These are phyloP conservation scores for Liopterus haemorrhoidalis DNA, from an alignment of 2,888 invertebrate species.

Conservation along the genomic window DNA sequence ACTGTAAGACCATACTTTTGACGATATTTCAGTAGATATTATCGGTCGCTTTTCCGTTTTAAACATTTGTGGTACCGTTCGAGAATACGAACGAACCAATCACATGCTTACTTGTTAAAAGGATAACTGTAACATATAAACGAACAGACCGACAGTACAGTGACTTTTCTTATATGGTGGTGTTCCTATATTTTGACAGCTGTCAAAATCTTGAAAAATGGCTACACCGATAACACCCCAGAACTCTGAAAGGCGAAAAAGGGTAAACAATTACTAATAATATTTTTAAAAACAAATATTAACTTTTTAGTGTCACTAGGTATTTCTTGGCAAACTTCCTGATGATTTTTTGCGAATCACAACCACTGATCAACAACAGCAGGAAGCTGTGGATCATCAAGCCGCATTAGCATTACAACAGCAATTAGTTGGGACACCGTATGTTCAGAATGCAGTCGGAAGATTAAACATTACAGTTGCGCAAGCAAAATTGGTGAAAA, in stretches of 20 bases:
- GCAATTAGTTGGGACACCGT: slow-evolving; percentile 51
- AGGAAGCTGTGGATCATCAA: slow-evolving; percentile 72
- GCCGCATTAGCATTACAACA: slow-evolving; percentile 68
- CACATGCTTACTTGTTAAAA: no score
- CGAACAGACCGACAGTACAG: no score
- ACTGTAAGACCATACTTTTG: no score
- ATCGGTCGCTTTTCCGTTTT: no score
- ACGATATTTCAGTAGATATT: no score
- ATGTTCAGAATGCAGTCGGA: slow-evolving; percentile 54
- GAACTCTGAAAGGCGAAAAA: slow-evolving; percentile 49
- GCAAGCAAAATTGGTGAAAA: slow-evolving; percentile 88
- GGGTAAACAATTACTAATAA: no score
- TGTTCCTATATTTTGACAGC: no score
- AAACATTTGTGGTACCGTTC: no score
- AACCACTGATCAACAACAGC: slow-evolving; percentile 56
- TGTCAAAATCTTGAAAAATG: slow-evolving; percentile 18
- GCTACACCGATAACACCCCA: slow-evolving; percentile 44
- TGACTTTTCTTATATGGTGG: no score
- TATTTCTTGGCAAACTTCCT: slow-evolving; percentile 74
- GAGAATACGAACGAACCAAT: no score
- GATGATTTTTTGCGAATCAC: slow-evolving; percentile 64
- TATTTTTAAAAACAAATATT: no score
- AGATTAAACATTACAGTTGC: slow-evolving; percentile 79
- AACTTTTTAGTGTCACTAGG: slow-evolving; percentile 46
- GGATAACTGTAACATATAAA: no score